Percentiles rank a stretch among this genome's conserved stretches.
Conservation (phyloP, 2,888 invertebrate species). For the Bugula neritina region DNA sequence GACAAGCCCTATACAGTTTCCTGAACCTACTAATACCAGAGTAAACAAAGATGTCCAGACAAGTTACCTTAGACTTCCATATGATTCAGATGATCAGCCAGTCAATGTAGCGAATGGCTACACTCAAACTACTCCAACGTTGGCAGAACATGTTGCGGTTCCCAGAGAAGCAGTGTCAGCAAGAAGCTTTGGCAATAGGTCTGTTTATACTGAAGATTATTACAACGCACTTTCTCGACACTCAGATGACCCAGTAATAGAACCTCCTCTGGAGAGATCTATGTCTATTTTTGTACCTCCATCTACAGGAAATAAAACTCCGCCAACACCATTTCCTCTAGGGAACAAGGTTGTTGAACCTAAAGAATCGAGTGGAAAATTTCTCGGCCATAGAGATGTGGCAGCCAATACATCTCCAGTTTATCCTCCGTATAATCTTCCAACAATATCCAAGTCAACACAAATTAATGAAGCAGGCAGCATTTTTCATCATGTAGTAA, state of each 20-base stretch:
- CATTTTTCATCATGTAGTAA: background rate
- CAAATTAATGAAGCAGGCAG: background rate
- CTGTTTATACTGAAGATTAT: constrained; percentile 6
- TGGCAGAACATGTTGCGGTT: background rate
- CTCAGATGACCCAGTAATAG: background rate
- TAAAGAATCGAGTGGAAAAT: background rate
- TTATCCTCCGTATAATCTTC: background rate
- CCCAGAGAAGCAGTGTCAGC: too few relatives aligned
- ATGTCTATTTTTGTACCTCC: background rate
- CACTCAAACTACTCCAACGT: background rate
- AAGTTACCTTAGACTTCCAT: too few relatives aligned
- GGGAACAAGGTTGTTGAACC: background rate
- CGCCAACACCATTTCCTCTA: constrained; percentile 4
- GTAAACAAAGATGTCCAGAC: background rate
- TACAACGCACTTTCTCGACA: background rate
- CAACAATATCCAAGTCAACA: background rate
- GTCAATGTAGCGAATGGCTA: background rate
- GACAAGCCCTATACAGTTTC: background rate
- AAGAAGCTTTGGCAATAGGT: background rate
- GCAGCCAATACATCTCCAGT: background rate
- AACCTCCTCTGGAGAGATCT: background rate
- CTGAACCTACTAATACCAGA: background rate
- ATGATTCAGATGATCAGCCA: background rate
- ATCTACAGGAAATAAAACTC: background rate
- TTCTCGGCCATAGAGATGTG: background rate